These are phyloP conservation scores for Istiophorus platypterus DNA, from an alignment of 2,113 vertebrate species.

Conservation along the genomic window DNA sequence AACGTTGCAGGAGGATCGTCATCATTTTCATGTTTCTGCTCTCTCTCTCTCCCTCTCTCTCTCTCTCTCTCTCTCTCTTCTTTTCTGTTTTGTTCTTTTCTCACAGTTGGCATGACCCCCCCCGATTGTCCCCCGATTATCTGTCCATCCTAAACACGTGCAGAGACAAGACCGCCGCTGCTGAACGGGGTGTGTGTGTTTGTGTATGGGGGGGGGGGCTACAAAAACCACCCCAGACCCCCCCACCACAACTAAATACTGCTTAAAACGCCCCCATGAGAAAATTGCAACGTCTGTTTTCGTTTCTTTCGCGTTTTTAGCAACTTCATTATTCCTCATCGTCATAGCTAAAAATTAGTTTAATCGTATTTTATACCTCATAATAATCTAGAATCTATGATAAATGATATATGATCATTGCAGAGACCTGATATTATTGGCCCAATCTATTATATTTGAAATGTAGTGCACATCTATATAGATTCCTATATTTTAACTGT, in stretches of 20 bases:
- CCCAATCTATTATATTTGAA: too few species aligned
- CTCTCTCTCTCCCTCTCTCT: not conserved
- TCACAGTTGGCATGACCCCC: not conserved
- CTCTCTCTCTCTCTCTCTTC: not conserved
- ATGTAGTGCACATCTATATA: too few species aligned
- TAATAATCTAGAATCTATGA: too few species aligned
- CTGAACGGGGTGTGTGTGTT: not conserved
- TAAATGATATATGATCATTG: too few species aligned
- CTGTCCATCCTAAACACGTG: constrained; percentile 30
- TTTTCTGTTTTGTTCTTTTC: not conserved
- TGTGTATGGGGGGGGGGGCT: not conserved
- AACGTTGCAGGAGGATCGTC: not conserved
- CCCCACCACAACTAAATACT: too few species aligned
- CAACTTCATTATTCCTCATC: too few species aligned
- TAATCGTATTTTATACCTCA: too few species aligned
- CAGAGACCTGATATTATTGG: too few species aligned
- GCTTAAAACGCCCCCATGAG: not conserved
- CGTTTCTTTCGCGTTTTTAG: not conserved
- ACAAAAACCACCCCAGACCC: not conserved
- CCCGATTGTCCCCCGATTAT: not conserved
- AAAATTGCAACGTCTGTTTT: not conserved
- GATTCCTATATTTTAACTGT: too few species aligned
- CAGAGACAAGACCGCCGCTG: constrained; percentile 21
- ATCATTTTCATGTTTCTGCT: not conserved
- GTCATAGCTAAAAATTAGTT: too few species aligned